Evolutionary conservation across 2,113 vertebrate genomes (phyloP), one percentile per base, ranked within the genome.

Genomic region (Donacobius atricapilla): DNA sequence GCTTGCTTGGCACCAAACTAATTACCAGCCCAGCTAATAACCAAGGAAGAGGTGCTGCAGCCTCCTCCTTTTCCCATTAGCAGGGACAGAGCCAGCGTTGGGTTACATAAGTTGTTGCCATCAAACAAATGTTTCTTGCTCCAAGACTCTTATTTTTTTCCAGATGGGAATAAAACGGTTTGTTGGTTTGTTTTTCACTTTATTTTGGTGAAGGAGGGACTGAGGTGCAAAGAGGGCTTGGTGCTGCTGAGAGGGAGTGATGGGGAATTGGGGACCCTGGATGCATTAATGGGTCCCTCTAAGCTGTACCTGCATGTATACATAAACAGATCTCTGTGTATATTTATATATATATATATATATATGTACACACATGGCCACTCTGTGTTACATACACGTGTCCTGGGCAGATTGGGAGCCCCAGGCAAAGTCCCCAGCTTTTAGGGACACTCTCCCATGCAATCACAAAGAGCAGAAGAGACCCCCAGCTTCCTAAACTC

Each of bases 251-350:
- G 28, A 24, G 39, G 21, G 10, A 16, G 35, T 15, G 47, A 7
- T 54, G 44, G 44, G 39, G 23, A 15, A 2, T 30, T 23, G 1
- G 24, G 2, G 58, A 15, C 30, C 40, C 50, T 6, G n/a, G 30
- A 5, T 45, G 50, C 24, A 5, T 18, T 1, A 10, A 13, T 4
- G 30, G 27, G 30, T 28, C 2, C 7, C 15, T 15, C 9, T 9
- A 12, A 28, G 50, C 6, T 24, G 13, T 24, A 2, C 11, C 12
- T 35, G 7, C 22, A 11, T 3, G 21, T 0, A 21, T 2, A 11
- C 23, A 56, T 15, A 3, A 33, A 47, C 42, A 12, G n/a, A n/a
- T n/a, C n/a, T 33, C 9, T 48, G 14, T 50, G 20, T 57, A 2
- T 37, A 0, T 22, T 8, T 10, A 3, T 2, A 7, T 57, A 7